Conservation (phyloP, 1,140 invertebrate species). For the Mylabris phalerata region DNA sequence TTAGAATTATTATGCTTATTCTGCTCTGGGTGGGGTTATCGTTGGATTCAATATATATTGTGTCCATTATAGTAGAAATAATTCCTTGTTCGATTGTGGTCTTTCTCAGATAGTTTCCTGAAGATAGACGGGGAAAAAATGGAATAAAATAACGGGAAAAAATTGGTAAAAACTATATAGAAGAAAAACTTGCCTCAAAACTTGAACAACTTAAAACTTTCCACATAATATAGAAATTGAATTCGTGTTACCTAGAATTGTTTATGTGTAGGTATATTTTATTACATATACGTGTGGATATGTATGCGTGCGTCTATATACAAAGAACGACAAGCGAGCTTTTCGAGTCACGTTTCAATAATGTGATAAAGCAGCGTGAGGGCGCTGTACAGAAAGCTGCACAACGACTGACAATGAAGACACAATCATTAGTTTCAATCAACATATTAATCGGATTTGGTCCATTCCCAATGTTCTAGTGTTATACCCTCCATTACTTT, state of each 20-base stretch:
- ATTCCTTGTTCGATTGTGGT: not conserved
- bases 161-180: too few species aligned
- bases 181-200: not conserved
- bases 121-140: too few species aligned
- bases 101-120: too few species aligned
- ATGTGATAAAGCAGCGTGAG: constrained; percentile 24
- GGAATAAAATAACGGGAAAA: too few species aligned
- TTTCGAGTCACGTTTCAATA: constrained; percentile 25
- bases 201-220: constrained; percentile 27
- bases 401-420: constrained; percentile 36
- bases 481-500: constrained; percentile 34
- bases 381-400: constrained; percentile 24
- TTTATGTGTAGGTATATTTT: not conserved
- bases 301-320: too few species aligned
- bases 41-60: too few species aligned
- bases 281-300: too few species aligned
- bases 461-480: constrained; percentile 15
- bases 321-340: not conserved
- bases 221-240: constrained; percentile 22
- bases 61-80: too few species aligned
- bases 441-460: constrained; percentile 40
- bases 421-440: constrained; percentile 41
- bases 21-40: too few species aligned
- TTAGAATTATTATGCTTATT: too few species aligned
- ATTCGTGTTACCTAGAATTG: constrained; percentile 20